Evolutionary conservation across 64 coral and sea anemone species (phyloP).

Genomic region (Anthopleura sola): DNA sequence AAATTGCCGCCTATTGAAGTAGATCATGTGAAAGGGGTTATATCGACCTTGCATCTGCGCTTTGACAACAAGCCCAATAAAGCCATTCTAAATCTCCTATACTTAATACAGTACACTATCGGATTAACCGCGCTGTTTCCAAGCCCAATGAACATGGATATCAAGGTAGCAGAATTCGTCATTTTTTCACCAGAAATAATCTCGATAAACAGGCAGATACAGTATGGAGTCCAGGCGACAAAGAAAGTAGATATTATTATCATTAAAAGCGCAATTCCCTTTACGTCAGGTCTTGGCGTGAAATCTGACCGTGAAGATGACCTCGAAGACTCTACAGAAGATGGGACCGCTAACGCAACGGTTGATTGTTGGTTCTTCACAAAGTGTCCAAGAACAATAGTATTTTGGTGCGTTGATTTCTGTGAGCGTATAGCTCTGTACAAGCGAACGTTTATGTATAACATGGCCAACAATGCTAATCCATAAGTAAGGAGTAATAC

Average conservation of each 20-base stretch:
- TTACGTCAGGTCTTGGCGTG: not conserved
- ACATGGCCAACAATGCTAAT: slow-evolving; percentile 42
- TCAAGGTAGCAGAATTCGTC: slow-evolving; percentile 20
- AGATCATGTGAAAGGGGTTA: too few relatives aligned
- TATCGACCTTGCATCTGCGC: not conserved
- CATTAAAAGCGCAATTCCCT: slow-evolving; percentile 42
- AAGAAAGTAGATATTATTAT: slow-evolving; percentile 55
- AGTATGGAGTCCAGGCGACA: slow-evolving; percentile 75
- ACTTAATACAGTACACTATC: slow-evolving; percentile 72
- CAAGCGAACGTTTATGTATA: slow-evolving; percentile 40
- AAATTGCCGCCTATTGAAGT: too few relatives aligned
- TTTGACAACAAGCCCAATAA: not conserved
- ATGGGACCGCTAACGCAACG: not conserved
- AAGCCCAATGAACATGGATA: slow-evolving; percentile 84
- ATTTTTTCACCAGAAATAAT: slow-evolving; percentile 39
- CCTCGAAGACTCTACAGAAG: not conserved
- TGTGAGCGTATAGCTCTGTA: not conserved
- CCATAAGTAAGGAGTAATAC: slow-evolving; percentile 67
- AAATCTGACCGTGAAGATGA: not conserved
- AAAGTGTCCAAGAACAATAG: not conserved
- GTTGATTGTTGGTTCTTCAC: not conserved
- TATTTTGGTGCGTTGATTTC: not conserved
- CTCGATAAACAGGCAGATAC: slow-evolving; percentile 62
- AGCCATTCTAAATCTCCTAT: slow-evolving; percentile 47
- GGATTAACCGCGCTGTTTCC: slow-evolving; percentile 78